Base-by-base conservation (phyloP, 2,113 vertebrate genomes). In the Forbesichthys agassizii region DNA sequence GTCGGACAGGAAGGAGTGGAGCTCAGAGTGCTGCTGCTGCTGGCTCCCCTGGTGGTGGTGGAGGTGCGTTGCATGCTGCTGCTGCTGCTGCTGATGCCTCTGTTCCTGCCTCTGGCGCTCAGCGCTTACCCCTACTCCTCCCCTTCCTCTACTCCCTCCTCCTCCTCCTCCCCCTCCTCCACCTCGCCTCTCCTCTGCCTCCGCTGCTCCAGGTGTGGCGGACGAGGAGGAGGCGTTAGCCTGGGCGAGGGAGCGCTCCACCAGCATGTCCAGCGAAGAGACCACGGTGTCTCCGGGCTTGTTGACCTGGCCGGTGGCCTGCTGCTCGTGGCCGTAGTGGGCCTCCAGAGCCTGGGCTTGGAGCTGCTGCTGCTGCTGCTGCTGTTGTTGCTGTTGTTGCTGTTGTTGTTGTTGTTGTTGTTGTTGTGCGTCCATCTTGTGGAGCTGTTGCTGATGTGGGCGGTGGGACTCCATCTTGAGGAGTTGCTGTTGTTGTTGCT, bases 281-380 rank as follows among this genome's bases (percentile, higher is more conserved):
- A 94, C 95, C 1, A 94, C 95, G 0, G 95, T 27, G 27, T 27
- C 27, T 27, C 27, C 27, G 27, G 27, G 27, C 27, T 27, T 27
- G 27, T 27, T 27, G 92, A 5, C 90, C 89, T 10, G 92, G 92
- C 66, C 92, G 27, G 27, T 87, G 0, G 92, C 90, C 20, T 93
- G 91, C 74, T 91, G 92, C 5, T 92, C 91, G 57, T 83, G 95
- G 66, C 94, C 93, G 68, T 94, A 94, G 84, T 94, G 93, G 61
- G 91, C 59, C 69, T 97, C 96, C 2, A 97, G 70, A 54, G 94
- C 93, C 67, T 96, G 93, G 11, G 92, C 93, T 88, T 94, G 93
- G 47, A 94, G 91, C 47, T 94, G 94, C 46, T 95, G 91, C 83
- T 95, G 94, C 9, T 95, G 89, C 81, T 95, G 94, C 0, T 85